Percentiles rank a stretch among this genome's conserved stretches.
phyloP scores from a whole-genome alignment of 1,140 invertebrate species.

The Elysia chlorotica region DNA sequence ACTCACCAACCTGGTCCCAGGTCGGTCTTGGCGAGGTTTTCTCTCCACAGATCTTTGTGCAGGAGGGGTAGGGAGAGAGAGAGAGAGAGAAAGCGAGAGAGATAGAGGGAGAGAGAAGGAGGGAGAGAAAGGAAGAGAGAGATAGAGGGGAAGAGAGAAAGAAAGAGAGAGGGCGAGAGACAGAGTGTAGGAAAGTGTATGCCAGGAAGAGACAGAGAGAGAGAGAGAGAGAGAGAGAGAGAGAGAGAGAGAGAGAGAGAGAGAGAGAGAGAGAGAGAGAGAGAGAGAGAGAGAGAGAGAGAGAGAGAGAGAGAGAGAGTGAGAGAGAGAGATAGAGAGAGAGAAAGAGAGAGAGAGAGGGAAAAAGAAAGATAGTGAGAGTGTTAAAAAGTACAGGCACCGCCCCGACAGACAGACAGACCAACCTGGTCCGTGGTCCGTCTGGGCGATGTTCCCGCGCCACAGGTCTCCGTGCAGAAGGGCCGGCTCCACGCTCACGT shows the following conservation, averaged over 20 bases:
- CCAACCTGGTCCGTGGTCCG: neutral
- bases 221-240: conserved; percentile 6
- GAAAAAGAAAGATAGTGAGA: neutral
- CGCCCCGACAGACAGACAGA: neutral
- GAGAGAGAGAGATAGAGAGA: neutral
- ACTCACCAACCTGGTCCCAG: neutral
- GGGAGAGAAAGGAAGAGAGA: too few relatives aligned
- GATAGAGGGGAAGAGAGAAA: too few relatives aligned
- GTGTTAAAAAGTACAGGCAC: neutral
- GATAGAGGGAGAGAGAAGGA: neutral
- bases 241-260: conserved; percentile 1
- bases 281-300: neutral
- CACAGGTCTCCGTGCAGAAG: neutral
- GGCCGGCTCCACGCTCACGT: neutral
- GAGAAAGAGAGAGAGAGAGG: neutral
- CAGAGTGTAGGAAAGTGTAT: too few relatives aligned
- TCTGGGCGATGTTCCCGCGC: neutral
- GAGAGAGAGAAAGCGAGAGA: neutral
- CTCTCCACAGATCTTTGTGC: neutral
- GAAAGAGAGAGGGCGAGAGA: too few relatives aligned
- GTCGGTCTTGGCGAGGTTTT: neutral
- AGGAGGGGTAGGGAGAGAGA: neutral
- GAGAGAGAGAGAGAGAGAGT: neutral
- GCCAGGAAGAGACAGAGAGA: too few relatives aligned
- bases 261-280: neutral